Percentiles rank a stretch among this genome's conserved stretches.
phyloP scores from a whole-genome alignment of 2,888 invertebrate genomes.

The Melanophora roralis region DNA sequence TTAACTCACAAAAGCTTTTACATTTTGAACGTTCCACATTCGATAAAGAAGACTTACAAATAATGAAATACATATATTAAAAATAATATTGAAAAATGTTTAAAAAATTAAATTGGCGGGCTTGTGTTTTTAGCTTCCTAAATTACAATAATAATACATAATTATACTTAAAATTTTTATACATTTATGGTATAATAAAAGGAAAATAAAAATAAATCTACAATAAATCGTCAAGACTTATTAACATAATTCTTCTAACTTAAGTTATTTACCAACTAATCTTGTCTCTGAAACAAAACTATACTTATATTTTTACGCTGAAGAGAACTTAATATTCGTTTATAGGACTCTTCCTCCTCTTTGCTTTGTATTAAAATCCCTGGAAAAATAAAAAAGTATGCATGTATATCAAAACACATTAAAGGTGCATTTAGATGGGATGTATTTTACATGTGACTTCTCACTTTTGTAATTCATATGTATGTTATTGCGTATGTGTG shows the following conservation, averaged over 20 bases:
- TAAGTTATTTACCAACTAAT: neutral
- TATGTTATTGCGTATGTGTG: too few relatives aligned
- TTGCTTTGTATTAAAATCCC: conserved; percentile 70
- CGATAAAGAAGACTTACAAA: conserved; percentile 26
- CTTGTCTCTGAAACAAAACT: conserved; percentile 43
- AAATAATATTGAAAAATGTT: conserved; percentile 39
- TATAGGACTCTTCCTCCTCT: conserved; percentile 56
- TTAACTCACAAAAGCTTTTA: conserved; percentile 27
- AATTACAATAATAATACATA: neutral
- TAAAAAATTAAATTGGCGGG: conserved; percentile 22
- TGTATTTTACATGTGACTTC: too few relatives aligned
- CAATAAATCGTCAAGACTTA: conserved; percentile 18
- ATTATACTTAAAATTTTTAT: neutral
- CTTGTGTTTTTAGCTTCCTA: neutral
- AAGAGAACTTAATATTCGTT: conserved; percentile 61
- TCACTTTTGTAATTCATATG: too few relatives aligned
- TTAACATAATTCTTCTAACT: conserved; percentile 1
- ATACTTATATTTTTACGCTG: conserved; percentile 61
- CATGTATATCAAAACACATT: too few relatives aligned
- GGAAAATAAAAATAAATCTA: neutral
- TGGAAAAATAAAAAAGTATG: conserved; percentile 46
- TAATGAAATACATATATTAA: conserved; percentile 33
- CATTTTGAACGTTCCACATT: neutral
- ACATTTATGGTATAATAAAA: neutral
- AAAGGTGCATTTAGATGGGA: too few relatives aligned